Base-by-base conservation (phyloP, 1,140 invertebrate species). In the Diachasma alloeum region DNA sequence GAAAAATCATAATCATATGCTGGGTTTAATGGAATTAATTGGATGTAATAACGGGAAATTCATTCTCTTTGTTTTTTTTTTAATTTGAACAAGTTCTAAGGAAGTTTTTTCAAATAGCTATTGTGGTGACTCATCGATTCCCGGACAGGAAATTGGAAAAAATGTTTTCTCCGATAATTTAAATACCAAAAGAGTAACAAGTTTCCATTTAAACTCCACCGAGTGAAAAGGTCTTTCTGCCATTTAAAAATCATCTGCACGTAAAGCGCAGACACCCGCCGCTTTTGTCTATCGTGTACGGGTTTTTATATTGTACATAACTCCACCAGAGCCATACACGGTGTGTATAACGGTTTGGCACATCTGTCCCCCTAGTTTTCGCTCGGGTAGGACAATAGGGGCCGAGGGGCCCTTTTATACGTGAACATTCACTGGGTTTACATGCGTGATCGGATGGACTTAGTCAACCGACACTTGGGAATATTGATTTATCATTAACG, bases 351-450 rank as follows among this genome's bases (percentile, higher is more conserved):
- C 59, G 59, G 59, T 63, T 63, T 63, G 24, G 59, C 59, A 63
- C 59, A 63, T 24, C 59, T 63, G 59, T 63, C 59, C 59, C 53
- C 59, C 59, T 31, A 63, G 59, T 63, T 63, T 63, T 63, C 59
- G 59, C 19, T 63, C 19, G 1, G 19, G 15, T 19, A 63, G 59
- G 59, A 63, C 59, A 63, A 63, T 63, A 63, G 59, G 59, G 59
- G 59, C 59, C 24, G 22, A 63, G 22, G 19, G 22, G 22, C 19
- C 59, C 59, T 26, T 24, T 26, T 26, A 63, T 63, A 63, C 24
- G 59, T 63, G 59, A 63, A 63, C 59, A 63, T 63, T 63, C 59
- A 63, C 59, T 63, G 59, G 59, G 59, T 63, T 31, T 63, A 53
- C 24, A 63, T 26, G 59, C 22, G 59, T 63, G 59, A 63, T 63